Conservation (phyloP, 1,140 invertebrate species). For the Apis cerana region DNA sequence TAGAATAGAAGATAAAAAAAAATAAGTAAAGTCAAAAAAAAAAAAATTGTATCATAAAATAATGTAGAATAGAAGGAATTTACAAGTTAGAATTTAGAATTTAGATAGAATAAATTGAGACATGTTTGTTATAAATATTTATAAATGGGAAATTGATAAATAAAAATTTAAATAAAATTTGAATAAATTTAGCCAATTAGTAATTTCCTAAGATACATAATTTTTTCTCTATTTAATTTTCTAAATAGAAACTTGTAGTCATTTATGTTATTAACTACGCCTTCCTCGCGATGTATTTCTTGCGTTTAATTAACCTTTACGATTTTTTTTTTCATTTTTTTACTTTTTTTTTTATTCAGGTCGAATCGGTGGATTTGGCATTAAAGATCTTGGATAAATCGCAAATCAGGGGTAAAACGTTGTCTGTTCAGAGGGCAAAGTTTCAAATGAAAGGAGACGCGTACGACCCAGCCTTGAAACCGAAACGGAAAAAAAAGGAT, state of each 20-base stretch:
- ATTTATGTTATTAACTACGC: neutral
- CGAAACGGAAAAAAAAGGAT: slow-evolving; percentile 95
- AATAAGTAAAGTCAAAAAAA: no score
- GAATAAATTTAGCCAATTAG: no score
- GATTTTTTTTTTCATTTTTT: neutral
- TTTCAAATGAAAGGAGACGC: slow-evolving; percentile 96
- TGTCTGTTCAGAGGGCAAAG: slow-evolving; percentile 95
- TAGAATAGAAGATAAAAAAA: no score
- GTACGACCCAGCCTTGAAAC: slow-evolving; percentile 96
- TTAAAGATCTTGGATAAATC: slow-evolving; percentile 96
- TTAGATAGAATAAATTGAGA: no score
- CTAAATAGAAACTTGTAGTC: neutral
- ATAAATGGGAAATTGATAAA: no score
- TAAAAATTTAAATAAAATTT: no score
- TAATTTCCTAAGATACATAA: neutral
- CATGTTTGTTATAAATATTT: no score
- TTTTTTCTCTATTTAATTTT: neutral
- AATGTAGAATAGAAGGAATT: no score
- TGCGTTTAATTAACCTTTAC: neutral
- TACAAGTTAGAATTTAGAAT: no score
- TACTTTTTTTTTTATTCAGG: slow-evolving; percentile 79
- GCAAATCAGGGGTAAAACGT: slow-evolving; percentile 88
- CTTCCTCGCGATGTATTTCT: neutral
- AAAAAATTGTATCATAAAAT: no score
- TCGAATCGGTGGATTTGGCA: slow-evolving; percentile 97